Evolutionary conservation across 1,140 invertebrate species (phyloP), one percentile per base, ranked within the genome.

Genomic region (Bradynema listronoti): DNA sequence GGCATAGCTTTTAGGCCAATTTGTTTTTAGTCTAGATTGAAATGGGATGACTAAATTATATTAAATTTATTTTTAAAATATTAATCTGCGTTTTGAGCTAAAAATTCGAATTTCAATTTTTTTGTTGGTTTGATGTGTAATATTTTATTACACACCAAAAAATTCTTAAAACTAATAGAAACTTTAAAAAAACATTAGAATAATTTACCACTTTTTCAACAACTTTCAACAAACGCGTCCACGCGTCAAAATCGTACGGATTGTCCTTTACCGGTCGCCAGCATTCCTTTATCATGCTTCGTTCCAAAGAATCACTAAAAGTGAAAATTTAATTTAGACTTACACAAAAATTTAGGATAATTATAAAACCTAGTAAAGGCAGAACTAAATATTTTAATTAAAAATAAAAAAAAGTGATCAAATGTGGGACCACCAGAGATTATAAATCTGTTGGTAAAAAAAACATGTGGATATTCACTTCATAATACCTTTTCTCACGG

Each of bases 171-270:
- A n/a, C n/a, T n/a, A n/a, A n/a, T n/a, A n/a, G n/a, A n/a, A n/a
- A n/a, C n/a, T n/a, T n/a, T n/a, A n/a, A n/a, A n/a, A n/a, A n/a
- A n/a, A n/a, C n/a, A n/a, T n/a, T n/a, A n/a, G n/a, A 24, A 19
- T 25, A 19, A 60, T 50, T n/a, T 82, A 94, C 91, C 85, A 92
- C 90, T 85, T 93, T 90, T 79, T 97, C 92, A 30, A 96, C 91
- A 83, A 91, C 92, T 78, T 95, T 90, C 9, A 97, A 80, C 1
- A 97, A 81, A 73, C 92, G 90, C 0, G 92, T 96, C 92, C 93
- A 97, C 2, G 89, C 91, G 56, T 90, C 93, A 77, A 97, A 97
- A 81, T 96, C 91, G 16, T 88, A 84, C 0, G 90, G 86, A 81
- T 96, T 91, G 69, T 94, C 89, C 78, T 89, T 89, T 0, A 95